These are phyloP conservation scores for Drosophila carrolli DNA, from an alignment of 1,140 invertebrate species.

Conservation along the genomic window DNA sequence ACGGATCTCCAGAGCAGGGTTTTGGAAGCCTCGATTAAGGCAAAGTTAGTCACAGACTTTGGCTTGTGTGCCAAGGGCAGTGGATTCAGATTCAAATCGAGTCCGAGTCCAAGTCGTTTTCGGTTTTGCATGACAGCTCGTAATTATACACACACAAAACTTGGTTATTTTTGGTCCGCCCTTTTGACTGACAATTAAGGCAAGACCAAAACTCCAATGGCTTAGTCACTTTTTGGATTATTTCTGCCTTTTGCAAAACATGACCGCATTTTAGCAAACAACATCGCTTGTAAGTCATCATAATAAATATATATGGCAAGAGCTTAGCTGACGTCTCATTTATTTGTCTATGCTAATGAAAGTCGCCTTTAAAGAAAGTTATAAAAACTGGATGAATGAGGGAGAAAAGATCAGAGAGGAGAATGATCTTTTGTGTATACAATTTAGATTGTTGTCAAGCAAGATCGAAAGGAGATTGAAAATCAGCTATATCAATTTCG, in stretches of 20 bases:
- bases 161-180: conserved; percentile 31
- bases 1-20: conserved; percentile 39
- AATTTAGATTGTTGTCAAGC: conserved; percentile 72
- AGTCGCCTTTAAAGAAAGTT: conserved; percentile 67
- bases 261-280: conserved; percentile 52
- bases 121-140: conserved; percentile 48
- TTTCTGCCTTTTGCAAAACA: conserved; percentile 15
- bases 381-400: conserved; percentile 10
- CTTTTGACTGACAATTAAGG: conserved; percentile 35
- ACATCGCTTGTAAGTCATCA: conserved; percentile 35
- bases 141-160: conserved; percentile 53
- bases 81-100: conserved; percentile 28
- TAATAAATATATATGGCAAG: conserved; percentile 68
- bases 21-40: conserved; percentile 56
- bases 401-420: background rate
- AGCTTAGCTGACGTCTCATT: background rate
- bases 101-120: conserved; percentile 30
- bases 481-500: conserved; percentile 21
- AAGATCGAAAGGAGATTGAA: conserved; percentile 41
- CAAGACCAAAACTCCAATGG: conserved; percentile 51
- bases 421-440: conserved; percentile 20
- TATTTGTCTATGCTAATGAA: conserved; percentile 48
- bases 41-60: conserved; percentile 68
- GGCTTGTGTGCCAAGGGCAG: conserved; percentile 72
- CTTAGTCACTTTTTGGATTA: conserved; percentile 55